Conservation (phyloP, 2,113 vertebrate species). For the Falco punctatus region DNA sequence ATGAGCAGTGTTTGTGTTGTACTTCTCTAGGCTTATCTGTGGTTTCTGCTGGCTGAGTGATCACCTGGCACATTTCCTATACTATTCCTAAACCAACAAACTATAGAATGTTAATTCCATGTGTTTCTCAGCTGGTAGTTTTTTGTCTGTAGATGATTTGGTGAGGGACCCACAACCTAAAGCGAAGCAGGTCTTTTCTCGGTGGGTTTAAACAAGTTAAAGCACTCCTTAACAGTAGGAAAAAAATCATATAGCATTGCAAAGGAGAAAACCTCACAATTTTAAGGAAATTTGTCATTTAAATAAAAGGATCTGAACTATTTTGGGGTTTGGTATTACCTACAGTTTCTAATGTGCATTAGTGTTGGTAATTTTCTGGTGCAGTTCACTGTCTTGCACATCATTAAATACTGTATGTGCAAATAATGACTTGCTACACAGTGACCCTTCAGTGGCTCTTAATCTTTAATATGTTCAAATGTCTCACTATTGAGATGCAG, state of each 20-base stretch:
- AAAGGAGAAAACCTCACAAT: background rate
- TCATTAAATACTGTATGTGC: background rate
- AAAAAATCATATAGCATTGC: background rate
- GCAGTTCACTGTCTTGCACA: background rate
- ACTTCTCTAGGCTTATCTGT: background rate
- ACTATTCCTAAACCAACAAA: background rate
- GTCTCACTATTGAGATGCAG: background rate
- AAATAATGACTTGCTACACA: background rate
- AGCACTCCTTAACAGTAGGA: background rate
- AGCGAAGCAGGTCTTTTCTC: background rate
- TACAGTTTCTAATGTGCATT: background rate
- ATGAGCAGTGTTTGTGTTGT: background rate
- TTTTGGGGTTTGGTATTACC: background rate
- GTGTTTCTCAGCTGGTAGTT: background rate
- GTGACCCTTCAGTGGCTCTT: background rate
- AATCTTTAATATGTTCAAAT: background rate
- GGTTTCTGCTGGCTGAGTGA: background rate
- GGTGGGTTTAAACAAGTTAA: background rate
- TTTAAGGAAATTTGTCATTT: background rate
- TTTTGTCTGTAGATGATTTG: background rate
- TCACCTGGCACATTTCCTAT: background rate
- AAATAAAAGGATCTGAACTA: background rate
- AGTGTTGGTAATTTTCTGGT: background rate
- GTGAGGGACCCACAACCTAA: background rate
- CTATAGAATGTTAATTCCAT: background rate